A percentile compares a stretch with the other conserved stretches of the same genome.
phyloP scores from a whole-genome alignment of 2,797 vertebrate species.

The Enteromius fasciolatus region DNA sequence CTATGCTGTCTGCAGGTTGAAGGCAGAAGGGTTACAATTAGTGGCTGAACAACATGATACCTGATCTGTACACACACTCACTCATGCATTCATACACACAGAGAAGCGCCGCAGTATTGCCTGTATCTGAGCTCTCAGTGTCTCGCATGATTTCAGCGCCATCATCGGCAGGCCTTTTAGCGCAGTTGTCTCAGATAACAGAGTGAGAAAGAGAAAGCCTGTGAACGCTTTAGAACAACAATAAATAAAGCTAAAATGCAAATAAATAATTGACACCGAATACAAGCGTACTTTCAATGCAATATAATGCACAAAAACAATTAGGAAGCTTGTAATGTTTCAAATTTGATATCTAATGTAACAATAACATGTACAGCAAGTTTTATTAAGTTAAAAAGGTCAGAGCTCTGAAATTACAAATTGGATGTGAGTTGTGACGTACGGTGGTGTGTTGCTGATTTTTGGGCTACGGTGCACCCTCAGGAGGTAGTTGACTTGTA shows the following conservation, averaged over 20 bases:
- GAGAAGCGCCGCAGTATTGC: slow-evolving; percentile 1
- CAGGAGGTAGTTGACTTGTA: slow-evolving; percentile 14
- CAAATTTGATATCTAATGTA: background rate
- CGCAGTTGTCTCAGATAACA: slow-evolving; percentile 4
- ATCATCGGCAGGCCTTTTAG: background rate
- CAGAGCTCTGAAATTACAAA: background rate
- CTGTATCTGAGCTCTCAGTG: background rate
- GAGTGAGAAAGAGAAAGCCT: slow-evolving; percentile 11
- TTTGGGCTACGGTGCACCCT: slow-evolving; percentile 9
- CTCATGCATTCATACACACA: slow-evolving; percentile 27
- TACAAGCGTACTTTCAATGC: background rate
- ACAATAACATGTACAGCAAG: background rate
- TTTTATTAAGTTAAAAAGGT: background rate
- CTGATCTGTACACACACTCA: slow-evolving; percentile 27
- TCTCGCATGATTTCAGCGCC: background rate
- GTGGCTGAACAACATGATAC: slow-evolving; percentile 25
- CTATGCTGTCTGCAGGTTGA: slow-evolving; percentile 29
- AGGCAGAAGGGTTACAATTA: background rate
- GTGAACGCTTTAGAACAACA: background rate
- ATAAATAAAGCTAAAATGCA: background rate
- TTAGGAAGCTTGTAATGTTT: background rate
- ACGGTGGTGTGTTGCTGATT: background rate
- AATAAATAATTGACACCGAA: background rate
- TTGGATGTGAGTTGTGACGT: background rate
- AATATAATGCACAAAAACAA: background rate